Evolutionary conservation across 2,797 vertebrate genomes (phyloP), one percentile per base, ranked within the genome.

Genomic region (Premnoplex brunnescens): DNA sequence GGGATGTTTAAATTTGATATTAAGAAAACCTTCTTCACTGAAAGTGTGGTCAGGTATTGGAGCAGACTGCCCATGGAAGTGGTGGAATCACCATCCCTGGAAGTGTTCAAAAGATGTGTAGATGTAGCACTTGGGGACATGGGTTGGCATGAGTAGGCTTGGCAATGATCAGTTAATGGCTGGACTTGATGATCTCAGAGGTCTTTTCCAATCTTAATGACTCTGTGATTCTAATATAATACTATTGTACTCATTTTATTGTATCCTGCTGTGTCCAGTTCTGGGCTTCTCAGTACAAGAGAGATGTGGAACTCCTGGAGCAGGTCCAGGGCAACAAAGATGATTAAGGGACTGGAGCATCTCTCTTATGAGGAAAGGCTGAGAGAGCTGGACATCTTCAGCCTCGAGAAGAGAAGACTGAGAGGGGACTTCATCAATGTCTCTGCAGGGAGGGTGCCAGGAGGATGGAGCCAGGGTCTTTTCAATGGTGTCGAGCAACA

Each of bases 331-430:
- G 24, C 17, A 30, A 10, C n/a, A 34, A 66, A 46, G 20, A 39
- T 30, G 37, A 39, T 11, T 20, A 13, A 1, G 36, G 24, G 9
- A 46, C 11, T 26, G 34, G 14, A 74, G 24, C n/a, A 30, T 2
- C 6, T 13, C 6, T 28, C 10, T 26, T 26, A 26, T 0, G 0
- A 22, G 44, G 37, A 67, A 54, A 67, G 5, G 26, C 20, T 30
- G 46, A 59, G 9, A 8, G 28, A 74, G 19, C 12, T 14, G 37
- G 27, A 11, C 11, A 6, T 73, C 20, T 74, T 32, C 34, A 59
- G 30, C 39, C 16, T 32, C 12, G 6, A 32, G 75, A 36, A 43
- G 44, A 66, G 28, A 34, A 0, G 2, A 32, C n/a, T 59, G 21
- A 74, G 68, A 59, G 18, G 37, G n/a, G 14, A 30, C 6, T 24